Evolutionary conservation across 2,888 invertebrate genomes (phyloP).

Genomic region (Chrysolina americana): DNA sequence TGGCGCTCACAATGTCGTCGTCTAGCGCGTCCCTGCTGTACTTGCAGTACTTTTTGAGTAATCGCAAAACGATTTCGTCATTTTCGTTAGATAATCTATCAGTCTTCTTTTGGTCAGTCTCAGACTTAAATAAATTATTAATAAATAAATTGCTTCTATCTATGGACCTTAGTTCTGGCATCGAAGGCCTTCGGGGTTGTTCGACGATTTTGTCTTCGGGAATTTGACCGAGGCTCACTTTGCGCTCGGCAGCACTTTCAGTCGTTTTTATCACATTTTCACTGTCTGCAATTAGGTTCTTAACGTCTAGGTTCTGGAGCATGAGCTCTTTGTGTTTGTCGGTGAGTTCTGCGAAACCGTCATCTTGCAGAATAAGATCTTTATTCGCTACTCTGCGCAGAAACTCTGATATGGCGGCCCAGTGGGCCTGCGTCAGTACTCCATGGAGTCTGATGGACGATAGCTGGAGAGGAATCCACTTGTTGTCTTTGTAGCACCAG

Average conservation of each 20-base stretch:
- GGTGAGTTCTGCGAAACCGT: slow-evolving; percentile 67
- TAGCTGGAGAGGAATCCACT: slow-evolving; percentile 78
- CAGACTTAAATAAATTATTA: slow-evolving; percentile 67
- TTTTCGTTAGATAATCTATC: slow-evolving; percentile 63
- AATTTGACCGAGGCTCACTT: slow-evolving; percentile 62
- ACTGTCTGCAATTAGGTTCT: slow-evolving; percentile 47
- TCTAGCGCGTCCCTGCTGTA: slow-evolving; percentile 67
- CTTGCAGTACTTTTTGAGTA: slow-evolving; percentile 69
- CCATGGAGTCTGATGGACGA: slow-evolving; percentile 79
- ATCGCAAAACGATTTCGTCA: slow-evolving; percentile 67
- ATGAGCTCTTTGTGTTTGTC: slow-evolving; percentile 66
- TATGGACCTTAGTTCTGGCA: slow-evolving; percentile 62
- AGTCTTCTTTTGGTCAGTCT: slow-evolving; percentile 62
- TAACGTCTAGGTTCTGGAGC: slow-evolving; percentile 53
- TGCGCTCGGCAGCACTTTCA: slow-evolving; percentile 57
- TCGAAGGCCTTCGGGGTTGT: slow-evolving; percentile 61
- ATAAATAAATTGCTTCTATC: slow-evolving; percentile 66
- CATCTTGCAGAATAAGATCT: slow-evolving; percentile 74
- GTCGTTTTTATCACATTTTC: slow-evolving; percentile 62
- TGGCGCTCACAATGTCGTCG: slow-evolving; percentile 66
- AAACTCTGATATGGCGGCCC: slow-evolving; percentile 78
- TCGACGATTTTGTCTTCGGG: slow-evolving; percentile 62
- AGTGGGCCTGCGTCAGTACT: slow-evolving; percentile 77
- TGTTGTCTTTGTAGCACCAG: slow-evolving; percentile 80
- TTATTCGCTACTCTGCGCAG: slow-evolving; percentile 77